Base-by-base conservation (phyloP, 1,140 invertebrate species). In the Colletes gigas region DNA sequence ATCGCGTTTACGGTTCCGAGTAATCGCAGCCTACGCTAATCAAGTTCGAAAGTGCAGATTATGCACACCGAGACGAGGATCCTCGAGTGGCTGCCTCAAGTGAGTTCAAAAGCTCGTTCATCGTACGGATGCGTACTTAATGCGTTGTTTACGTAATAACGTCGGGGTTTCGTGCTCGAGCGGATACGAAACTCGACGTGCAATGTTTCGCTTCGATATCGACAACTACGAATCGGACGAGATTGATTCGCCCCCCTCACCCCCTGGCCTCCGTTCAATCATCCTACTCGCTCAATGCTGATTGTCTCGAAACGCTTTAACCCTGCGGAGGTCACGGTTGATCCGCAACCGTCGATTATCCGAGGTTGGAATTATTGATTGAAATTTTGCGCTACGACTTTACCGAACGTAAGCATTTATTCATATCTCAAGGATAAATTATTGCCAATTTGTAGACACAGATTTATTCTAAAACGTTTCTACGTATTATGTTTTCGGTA, bases 41-140 rank as follows among this genome's bases (percentile, higher is more conserved):
- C 19, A 6, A 19, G 30, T 54, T 54, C n/a, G 72, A 54, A 54
- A 74, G 30, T 65, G 60, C 17, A 54, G n/a, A 74, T 74, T 74
- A 63, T 47, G 60, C 44, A 30, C 21, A 30, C 21, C 8, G 59
- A 14, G n/a, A 47, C 57, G 19, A 44, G 55, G 19, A 44, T 30
- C 15, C 54, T 41, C 21, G 54, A 19, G 0, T 6, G 21, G 3
- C 6, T 19, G 71, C 15, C 19, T 62, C 19, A 7, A 39, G 9
- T 7, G 59, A 30, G 21, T 62, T 63, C 17, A 2, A n/a, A 62
- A 50, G 59, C 19, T 21, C 19, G 70, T 21, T 73, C 17, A n/a
- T 73, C 19, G 69, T 39, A 47, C 9, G 7, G 57, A 63, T 39
- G 21, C 60, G 17, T n/a, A 17, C 21, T 39, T 62, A 3, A n/a